A percentile compares a stretch with the other conserved stretches of the same genome.
Evolutionary conservation across 2,888 invertebrate species (phyloP).

Genomic region (Temnothorax rugatulus): DNA sequence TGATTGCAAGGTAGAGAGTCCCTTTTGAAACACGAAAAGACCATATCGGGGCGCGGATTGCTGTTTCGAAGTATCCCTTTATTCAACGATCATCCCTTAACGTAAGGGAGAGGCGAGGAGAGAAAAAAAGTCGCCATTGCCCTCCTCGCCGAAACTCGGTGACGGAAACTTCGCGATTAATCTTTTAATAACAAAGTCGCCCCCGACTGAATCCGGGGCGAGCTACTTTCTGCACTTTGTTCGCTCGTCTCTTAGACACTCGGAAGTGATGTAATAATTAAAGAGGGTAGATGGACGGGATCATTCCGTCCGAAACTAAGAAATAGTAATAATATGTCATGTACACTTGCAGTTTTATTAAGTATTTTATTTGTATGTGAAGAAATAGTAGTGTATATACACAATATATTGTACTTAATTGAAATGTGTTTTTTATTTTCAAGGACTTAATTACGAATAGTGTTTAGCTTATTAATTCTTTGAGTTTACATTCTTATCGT

Average conservation of each 20-base stretch:
- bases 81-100: neutral
- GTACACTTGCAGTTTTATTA: neutral
- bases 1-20: conserved; percentile 40
- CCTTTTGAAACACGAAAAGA: conserved; percentile 38
- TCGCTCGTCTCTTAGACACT: conserved; percentile 19
- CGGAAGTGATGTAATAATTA: conserved; percentile 39
- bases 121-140: conserved; percentile 22
- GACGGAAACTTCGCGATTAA: conserved; percentile 46
- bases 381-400: neutral
- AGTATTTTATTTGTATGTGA: conserved; percentile 4
- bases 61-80: conserved; percentile 27
- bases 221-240: conserved; percentile 35
- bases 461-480: neutral
- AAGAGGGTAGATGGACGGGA: neutral
- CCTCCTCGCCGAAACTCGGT: conserved; percentile 26
- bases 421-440: neutral
- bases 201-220: conserved; percentile 14
- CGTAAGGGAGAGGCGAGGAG: neutral
- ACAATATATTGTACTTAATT: neutral
- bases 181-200: conserved; percentile 51
- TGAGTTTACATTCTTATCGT: neutral
- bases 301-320: neutral
- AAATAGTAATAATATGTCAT: neutral
- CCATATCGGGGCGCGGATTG: conserved; percentile 37
- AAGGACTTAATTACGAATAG: neutral